Evolutionary conservation across 2,888 invertebrate species (phyloP).

Genomic region (Polydrusus cervinus): DNA sequence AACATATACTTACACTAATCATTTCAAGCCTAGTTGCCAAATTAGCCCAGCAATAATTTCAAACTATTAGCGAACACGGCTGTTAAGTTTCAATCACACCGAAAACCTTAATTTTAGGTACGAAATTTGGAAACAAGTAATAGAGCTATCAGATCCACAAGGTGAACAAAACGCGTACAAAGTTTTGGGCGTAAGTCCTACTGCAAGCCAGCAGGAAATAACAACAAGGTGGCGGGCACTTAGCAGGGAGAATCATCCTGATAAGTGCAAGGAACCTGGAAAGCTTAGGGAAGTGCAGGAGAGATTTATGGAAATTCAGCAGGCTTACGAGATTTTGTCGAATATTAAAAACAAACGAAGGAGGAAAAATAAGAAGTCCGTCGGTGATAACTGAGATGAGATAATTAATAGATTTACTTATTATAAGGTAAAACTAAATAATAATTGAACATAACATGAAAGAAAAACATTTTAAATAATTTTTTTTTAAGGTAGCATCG

Average conservation of each 20-base stretch:
- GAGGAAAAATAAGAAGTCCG: slow-evolving; percentile 81
- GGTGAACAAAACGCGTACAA: slow-evolving; percentile 93
- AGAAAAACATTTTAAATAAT: background rate
- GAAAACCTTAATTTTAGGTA: slow-evolving; percentile 68
- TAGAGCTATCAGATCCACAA: slow-evolving; percentile 90
- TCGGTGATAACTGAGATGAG: slow-evolving; percentile 56
- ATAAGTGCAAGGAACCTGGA: slow-evolving; percentile 86
- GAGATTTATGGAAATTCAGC: slow-evolving; percentile 93
- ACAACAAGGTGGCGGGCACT: slow-evolving; percentile 85
- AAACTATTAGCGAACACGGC: too few species aligned
- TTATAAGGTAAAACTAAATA: background rate
- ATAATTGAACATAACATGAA: background rate
- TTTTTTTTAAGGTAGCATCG: too few species aligned
- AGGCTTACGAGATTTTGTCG: slow-evolving; percentile 92
- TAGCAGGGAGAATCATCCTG: slow-evolving; percentile 92
- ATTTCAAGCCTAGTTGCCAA: too few species aligned
- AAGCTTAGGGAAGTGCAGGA: slow-evolving; percentile 84
- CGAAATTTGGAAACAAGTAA: slow-evolving; percentile 89
- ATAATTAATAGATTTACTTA: background rate
- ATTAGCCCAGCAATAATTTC: too few species aligned
- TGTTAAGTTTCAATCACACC: too few species aligned
- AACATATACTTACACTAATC: too few species aligned
- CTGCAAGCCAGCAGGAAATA: slow-evolving; percentile 89
- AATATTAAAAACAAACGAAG: slow-evolving; percentile 86
- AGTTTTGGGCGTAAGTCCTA: slow-evolving; percentile 85